Base-by-base conservation (phyloP, 2,113 vertebrate genomes). In the Leptocoma aspasia region DNA sequence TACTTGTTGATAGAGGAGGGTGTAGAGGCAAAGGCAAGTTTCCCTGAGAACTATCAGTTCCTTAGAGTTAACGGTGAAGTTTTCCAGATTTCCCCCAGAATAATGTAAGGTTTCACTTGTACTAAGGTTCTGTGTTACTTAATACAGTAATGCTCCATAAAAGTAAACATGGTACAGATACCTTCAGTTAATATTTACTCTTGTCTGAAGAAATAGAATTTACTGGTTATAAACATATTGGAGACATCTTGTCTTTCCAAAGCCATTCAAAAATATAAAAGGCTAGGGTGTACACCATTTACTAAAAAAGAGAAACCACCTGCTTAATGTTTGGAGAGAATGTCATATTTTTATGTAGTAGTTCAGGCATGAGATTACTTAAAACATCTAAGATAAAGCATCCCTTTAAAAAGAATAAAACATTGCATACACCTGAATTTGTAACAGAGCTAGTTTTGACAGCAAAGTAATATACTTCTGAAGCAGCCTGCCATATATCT, bases 391-490 rank as follows among this genome's bases (percentile, higher is more conserved):
- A 73, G n/a, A 87, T 57, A 76, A 92, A 90, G 15, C 57, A 13
- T 66, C 53, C 31, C 39, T 82, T 94, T 61, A 71, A 65, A 79
- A 82, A 82, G n/a, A 95, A 53, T 65, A 42, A 79, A 91, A 63
- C 17, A 49, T n/a, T 30, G 11, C 15, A 33, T 70, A 16, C 35
- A 86, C 19, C 49, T 60, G 52, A 80, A 78, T 90, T 88, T 90
- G 39, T 87, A 86, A 56, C n/a, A 77, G 33, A 73, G 42, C 16
- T 85, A 59, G 56, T 93, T 96, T 93, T 95, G 76, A 86, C 82
- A 90, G 79, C 8, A 1, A 59, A 63, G 59, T 77, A 87, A 66
- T 70, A 73, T 6, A 47, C 20, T 86, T 88, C 31, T 82, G 68
- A 86, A 96, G 30, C 59, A 92, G 10, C 35, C 33, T 93, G 54